A percentile compares a stretch with the other conserved stretches of the same genome.
These are phyloP conservation scores for Siniperca chuatsi DNA, from an alignment of 2,113 vertebrate species.

Conservation along the genomic window DNA sequence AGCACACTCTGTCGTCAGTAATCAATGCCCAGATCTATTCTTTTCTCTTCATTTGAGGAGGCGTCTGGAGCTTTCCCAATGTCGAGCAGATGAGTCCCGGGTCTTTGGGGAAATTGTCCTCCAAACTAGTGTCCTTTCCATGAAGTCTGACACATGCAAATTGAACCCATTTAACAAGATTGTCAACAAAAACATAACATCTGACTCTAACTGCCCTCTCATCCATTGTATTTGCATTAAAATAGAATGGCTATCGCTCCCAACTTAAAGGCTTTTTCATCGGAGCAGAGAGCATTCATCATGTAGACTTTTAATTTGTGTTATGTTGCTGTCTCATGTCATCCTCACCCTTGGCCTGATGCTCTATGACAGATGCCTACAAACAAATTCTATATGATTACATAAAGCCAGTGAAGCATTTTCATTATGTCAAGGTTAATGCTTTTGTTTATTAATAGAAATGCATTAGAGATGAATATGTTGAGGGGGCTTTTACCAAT, in stretches of 20 bases:
- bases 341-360: conserved; percentile 58
- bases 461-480: conserved; percentile 59
- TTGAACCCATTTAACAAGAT: conserved; percentile 51
- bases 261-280: conserved; percentile 51
- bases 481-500: conserved; percentile 45
- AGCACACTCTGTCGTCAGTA: conserved; percentile 76
- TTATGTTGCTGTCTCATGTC: conserved; percentile 69
- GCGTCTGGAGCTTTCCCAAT: conserved; percentile 48
- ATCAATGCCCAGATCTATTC: conserved; percentile 81
- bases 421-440: conserved; percentile 71
- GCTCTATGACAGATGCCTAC: conserved; percentile 63
- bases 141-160: conserved; percentile 58
- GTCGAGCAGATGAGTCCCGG: conserved; percentile 59
- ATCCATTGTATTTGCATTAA: conserved; percentile 46
- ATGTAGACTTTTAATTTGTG: conserved; percentile 69
- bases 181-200: conserved; percentile 59
- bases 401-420: conserved; percentile 58
- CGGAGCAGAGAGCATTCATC: conserved; percentile 60
- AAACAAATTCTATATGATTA: conserved; percentile 70
- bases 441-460: conserved; percentile 73
- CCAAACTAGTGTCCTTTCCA: conserved; percentile 60
- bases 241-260: conserved; percentile 26
- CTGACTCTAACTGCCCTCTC: background rate
- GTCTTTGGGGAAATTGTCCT: conserved; percentile 71
- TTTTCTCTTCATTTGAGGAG: conserved; percentile 73